Conservation (phyloP, 2,888 invertebrate genomes). For the Horisme vitalbata region DNA sequence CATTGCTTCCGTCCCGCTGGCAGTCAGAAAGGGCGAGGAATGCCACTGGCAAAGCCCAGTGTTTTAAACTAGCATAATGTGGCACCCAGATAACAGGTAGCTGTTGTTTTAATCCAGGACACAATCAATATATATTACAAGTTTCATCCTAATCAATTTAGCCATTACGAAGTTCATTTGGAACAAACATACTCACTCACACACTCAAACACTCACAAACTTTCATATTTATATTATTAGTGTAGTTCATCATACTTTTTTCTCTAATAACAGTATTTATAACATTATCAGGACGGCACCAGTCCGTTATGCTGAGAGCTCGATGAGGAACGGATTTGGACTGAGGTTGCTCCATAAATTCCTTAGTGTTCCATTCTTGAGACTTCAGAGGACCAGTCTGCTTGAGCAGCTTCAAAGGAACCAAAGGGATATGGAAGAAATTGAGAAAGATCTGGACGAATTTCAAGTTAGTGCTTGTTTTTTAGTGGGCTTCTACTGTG, state of each 20-base stretch:
- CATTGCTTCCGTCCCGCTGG: no score
- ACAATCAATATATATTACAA: no score
- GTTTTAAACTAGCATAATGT: no score
- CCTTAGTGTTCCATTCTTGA: constrained; percentile 96
- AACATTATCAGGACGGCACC: constrained; percentile 78
- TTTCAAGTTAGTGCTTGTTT: constrained; percentile 80
- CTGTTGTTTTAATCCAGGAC: no score
- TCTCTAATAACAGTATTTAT: constrained; percentile 15
- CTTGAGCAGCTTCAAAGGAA: constrained; percentile 93
- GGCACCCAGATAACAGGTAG: no score
- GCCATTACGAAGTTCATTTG: no score
- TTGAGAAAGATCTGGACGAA: constrained; percentile 88
- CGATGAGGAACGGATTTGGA: constrained; percentile 98
- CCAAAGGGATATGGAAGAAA: constrained; percentile 89
- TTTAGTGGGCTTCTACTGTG: no score
- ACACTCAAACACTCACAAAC: background rate
- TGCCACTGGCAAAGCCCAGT: no score
- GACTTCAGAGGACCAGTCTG: constrained; percentile 93
- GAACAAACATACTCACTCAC: no score
- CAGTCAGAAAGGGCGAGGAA: no score
- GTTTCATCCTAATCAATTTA: no score
- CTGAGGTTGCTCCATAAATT: constrained; percentile 96
- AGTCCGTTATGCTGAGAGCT: constrained; percentile 94
- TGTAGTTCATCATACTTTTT: no score
- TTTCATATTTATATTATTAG: background rate